Evolutionary conservation across 2,888 invertebrate genomes (phyloP).

Genomic region (Hemithea aestivaria): DNA sequence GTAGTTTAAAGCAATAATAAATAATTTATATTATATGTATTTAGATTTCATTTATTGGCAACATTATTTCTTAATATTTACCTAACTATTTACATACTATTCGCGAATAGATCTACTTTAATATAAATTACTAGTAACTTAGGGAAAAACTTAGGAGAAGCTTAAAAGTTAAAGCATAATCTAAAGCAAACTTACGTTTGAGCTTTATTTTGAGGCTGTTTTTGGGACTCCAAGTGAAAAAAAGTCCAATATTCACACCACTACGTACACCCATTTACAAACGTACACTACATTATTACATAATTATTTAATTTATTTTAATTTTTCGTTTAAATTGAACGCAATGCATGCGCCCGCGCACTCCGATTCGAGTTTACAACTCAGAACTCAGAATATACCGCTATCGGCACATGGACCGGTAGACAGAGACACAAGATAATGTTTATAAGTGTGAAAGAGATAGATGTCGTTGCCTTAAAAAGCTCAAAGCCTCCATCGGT

Average conservation of each 20-base stretch:
- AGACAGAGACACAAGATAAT: conserved; percentile 34
- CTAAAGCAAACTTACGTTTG: conserved; percentile 58
- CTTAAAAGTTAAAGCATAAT: too few species aligned
- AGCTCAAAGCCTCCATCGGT: conserved; percentile 45
- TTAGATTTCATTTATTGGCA: too few species aligned
- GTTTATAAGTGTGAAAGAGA: conserved; percentile 31
- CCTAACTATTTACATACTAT: too few species aligned
- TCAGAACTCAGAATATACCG: too few species aligned
- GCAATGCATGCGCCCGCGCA: conserved; percentile 67
- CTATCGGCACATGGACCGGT: conserved; percentile 49
- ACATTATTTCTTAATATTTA: too few species aligned
- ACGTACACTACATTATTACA: conserved; percentile 53
- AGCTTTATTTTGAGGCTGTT: conserved; percentile 75
- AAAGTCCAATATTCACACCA: conserved; percentile 68
- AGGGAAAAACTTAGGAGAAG: too few species aligned
- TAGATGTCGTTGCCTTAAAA: conserved; percentile 41
- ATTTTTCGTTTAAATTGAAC: conserved; percentile 30
- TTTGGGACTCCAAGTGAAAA: conserved; percentile 73
- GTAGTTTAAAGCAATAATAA: too few species aligned
- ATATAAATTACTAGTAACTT: too few species aligned
- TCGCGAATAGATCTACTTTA: too few species aligned
- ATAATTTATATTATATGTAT: too few species aligned
- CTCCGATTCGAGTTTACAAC: conserved; percentile 51
- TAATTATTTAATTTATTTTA: conserved; percentile 24
- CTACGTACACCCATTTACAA: conserved; percentile 73